Evolutionary conservation across 2,888 invertebrate species (phyloP).

Genomic region (Cerceris rybyensis): DNA sequence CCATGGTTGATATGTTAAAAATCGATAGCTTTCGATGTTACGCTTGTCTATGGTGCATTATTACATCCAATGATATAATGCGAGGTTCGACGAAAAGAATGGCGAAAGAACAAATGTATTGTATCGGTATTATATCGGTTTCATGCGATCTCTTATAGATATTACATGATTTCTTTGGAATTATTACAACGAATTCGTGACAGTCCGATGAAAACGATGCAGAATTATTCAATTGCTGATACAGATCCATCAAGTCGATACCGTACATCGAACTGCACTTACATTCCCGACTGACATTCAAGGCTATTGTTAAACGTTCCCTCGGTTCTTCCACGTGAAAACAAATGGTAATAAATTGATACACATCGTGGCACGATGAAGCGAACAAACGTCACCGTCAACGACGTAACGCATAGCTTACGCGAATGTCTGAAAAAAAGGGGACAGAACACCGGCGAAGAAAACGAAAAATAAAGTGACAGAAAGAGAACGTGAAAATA

Average conservation of each 20-base stretch:
- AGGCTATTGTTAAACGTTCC: constrained; percentile 27
- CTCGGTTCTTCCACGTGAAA: constrained; percentile 18
- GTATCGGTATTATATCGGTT: neutral
- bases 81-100: neutral
- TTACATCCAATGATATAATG: too few relatives aligned
- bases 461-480: too few relatives aligned
- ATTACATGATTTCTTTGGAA: neutral
- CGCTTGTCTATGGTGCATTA: too few relatives aligned
- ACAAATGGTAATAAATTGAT: constrained; percentile 31
- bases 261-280: constrained; percentile 27
- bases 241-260: constrained; percentile 26
- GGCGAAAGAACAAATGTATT: neutral
- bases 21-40: too few relatives aligned
- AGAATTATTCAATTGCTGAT: constrained; percentile 39
- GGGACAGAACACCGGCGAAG: neutral
- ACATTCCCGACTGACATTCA: constrained; percentile 34
- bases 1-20: too few relatives aligned
- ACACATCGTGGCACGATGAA: constrained; percentile 28
- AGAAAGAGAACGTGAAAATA: too few relatives aligned
- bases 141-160: neutral
- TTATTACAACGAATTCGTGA: constrained; percentile 10
- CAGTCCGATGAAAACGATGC: constrained; percentile 9
- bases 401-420: too few relatives aligned
- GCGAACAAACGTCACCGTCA: constrained; percentile 21
- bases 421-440: too few relatives aligned